phyloP scores from a whole-genome alignment of 2,888 invertebrate species.

The Drosophila pegasa region DNA sequence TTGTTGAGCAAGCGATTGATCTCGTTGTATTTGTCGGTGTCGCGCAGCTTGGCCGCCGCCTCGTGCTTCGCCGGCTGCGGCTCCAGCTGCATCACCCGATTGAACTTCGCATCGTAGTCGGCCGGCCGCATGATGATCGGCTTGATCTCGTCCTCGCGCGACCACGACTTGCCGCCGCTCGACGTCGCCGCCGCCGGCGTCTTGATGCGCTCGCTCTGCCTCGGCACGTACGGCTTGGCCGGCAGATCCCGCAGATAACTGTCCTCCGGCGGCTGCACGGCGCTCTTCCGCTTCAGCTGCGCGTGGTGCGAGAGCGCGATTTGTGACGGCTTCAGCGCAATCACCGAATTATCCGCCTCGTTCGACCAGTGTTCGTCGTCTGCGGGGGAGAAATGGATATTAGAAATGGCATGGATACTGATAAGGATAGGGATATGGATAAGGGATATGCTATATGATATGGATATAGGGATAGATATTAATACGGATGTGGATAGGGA shows the following conservation, averaged over 20 bases:
- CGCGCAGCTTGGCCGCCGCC: conserved; percentile 65
- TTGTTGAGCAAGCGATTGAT: conserved; percentile 82
- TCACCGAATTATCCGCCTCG: conserved; percentile 84
- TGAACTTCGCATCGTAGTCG: conserved; percentile 84
- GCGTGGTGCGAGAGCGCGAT: conserved; percentile 80
- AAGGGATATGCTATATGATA: too few relatives aligned
- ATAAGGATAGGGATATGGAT: too few relatives aligned
- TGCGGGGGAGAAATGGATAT: conserved; percentile 31
- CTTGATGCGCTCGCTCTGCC: conserved; percentile 61
- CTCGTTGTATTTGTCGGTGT: conserved; percentile 83
- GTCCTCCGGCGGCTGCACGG: conserved; percentile 83
- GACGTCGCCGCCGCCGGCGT: conserved; percentile 48
- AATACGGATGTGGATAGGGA: too few relatives aligned
- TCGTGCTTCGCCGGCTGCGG: conserved; percentile 59
- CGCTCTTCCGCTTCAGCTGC: conserved; percentile 82
- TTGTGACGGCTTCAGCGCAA: conserved; percentile 83
- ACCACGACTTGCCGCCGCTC: conserved; percentile 69
- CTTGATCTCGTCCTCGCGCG: conserved; percentile 84
- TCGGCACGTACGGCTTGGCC: conserved; percentile 82
- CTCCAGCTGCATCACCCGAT: conserved; percentile 82
- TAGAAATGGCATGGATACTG: too few relatives aligned
- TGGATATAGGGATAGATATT: too few relatives aligned
- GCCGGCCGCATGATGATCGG: conserved; percentile 84
- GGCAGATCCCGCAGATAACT: conserved; percentile 83
- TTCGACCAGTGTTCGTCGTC: conserved; percentile 85